Evolutionary conservation across 2,888 invertebrate species (phyloP).

Genomic region (Autographa gamma): DNA sequence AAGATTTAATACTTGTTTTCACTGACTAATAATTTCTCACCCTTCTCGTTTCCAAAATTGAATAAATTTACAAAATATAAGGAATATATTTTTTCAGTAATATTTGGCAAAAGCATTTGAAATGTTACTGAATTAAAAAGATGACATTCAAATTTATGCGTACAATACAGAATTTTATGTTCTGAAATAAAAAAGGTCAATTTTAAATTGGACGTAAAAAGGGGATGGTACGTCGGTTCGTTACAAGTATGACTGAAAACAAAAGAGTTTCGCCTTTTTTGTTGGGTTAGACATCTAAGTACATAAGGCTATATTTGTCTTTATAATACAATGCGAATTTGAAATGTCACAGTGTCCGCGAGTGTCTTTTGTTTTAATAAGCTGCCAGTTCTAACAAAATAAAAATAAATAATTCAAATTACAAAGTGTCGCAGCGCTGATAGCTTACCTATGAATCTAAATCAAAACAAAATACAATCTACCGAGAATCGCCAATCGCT

Average conservation of each 20-base stretch:
- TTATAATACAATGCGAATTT: not conserved
- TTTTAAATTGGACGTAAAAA: conserved; percentile 47
- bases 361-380: not conserved
- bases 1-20: no score
- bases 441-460: not conserved
- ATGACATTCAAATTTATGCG: conserved; percentile 29
- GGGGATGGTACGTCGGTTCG: conserved; percentile 35
- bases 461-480: conserved; percentile 2
- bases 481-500: conserved; percentile 2
- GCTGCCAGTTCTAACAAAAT: not conserved
- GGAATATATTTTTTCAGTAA: conserved; percentile 15
- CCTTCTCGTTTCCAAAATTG: no score
- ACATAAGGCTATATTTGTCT: not conserved
- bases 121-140: conserved; percentile 24
- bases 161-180: conserved; percentile 45
- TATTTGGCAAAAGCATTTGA: conserved; percentile 18
- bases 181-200: conserved; percentile 35
- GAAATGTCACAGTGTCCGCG: not conserved
- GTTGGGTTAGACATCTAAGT: not conserved
- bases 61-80: no score
- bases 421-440: not conserved
- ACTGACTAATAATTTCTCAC: no score
- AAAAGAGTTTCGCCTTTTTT: not conserved
- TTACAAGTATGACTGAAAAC: conserved; percentile 39
- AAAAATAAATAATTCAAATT: not conserved